A percentile compares a stretch with the other conserved stretches of the same genome.
Evolutionary conservation across 2,797 vertebrate genomes (phyloP).

Genomic region (Falco naumanni): DNA sequence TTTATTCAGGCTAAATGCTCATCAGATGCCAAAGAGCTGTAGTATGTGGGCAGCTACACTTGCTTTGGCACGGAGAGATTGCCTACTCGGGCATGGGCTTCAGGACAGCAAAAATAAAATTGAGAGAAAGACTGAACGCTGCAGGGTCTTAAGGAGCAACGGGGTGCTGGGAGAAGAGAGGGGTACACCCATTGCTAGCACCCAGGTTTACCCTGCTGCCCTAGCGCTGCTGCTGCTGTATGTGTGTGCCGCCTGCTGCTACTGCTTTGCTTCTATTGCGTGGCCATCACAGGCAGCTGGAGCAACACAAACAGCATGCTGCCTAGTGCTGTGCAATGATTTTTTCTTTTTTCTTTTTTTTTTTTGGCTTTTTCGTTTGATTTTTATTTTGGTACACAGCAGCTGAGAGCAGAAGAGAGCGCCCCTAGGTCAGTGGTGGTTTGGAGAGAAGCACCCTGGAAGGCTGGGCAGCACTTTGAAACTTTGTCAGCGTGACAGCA

Average conservation of each 20-base stretch:
- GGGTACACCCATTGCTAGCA: rapidly evolving
- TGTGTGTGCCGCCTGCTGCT: background rate
- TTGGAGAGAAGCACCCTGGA: background rate
- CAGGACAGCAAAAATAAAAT: background rate
- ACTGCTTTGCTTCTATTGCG: background rate
- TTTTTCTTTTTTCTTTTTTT: no score
- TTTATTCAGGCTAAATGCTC: background rate
- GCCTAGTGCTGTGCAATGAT: background rate
- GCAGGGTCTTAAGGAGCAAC: background rate
- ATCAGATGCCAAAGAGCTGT: background rate
- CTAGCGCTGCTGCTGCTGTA: rapidly evolving
- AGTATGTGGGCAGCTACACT: background rate
- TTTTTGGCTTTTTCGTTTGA: background rate
- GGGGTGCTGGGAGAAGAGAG: background rate
- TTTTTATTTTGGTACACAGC: constrained; percentile 42
- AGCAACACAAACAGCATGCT: background rate
- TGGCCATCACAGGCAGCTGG: constrained; percentile 56
- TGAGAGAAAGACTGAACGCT: background rate
- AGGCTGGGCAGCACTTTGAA: background rate
- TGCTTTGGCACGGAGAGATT: background rate
- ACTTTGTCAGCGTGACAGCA: no score
- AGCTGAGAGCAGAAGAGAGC: background rate
- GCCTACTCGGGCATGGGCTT: background rate
- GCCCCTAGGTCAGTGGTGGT: background rate
- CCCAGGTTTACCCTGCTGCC: background rate